A percentile compares a stretch with the other conserved stretches of the same genome.
phyloP scores from a whole-genome alignment of 2,797 vertebrate genomes.

The Scomberomorus guttatus region DNA sequence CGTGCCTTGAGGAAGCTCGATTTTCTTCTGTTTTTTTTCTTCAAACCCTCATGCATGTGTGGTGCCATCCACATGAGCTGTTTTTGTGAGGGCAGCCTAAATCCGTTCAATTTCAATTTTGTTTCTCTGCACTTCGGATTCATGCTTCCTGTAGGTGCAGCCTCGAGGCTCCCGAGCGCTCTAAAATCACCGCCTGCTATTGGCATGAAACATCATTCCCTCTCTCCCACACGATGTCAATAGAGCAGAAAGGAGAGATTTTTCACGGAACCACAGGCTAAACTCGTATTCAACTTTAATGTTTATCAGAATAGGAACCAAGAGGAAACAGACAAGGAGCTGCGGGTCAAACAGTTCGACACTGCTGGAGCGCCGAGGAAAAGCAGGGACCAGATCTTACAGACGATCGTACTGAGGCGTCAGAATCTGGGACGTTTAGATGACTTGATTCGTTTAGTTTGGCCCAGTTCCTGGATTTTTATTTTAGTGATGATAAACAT shows the following conservation, averaged over 20 bases:
- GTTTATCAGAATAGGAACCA: slow-evolving; percentile 54
- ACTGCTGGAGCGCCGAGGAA: not conserved
- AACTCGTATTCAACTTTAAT: slow-evolving; percentile 59
- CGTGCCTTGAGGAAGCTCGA: slow-evolving; percentile 18
- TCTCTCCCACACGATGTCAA: slow-evolving; percentile 52
- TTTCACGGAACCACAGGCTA: slow-evolving; percentile 58
- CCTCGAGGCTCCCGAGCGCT: slow-evolving; percentile 29
- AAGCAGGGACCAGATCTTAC: not conserved
- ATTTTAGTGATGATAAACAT: slow-evolving; percentile 6
- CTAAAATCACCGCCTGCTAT: slow-evolving; percentile 52
- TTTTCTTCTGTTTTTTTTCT: not conserved
- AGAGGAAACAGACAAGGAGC: slow-evolving; percentile 44
- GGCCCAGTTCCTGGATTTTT: slow-evolving; percentile 21
- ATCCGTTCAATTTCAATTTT: slow-evolving; percentile 53
- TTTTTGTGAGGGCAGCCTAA: slow-evolving; percentile 20
- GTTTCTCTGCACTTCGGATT: slow-evolving; percentile 43
- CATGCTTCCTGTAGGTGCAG: slow-evolving; percentile 44
- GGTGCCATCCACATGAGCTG: not conserved
- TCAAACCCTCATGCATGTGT: not conserved
- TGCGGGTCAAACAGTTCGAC: slow-evolving; percentile 40
- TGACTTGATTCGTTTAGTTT: not conserved
- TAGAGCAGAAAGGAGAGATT: slow-evolving; percentile 61
- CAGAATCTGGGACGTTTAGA: slow-evolving; percentile 15
- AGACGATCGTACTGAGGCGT: not conserved
- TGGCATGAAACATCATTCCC: slow-evolving; percentile 53